Evolutionary conservation across 2,797 vertebrate genomes (phyloP).

Genomic region (Gallinago solitaria): DNA sequence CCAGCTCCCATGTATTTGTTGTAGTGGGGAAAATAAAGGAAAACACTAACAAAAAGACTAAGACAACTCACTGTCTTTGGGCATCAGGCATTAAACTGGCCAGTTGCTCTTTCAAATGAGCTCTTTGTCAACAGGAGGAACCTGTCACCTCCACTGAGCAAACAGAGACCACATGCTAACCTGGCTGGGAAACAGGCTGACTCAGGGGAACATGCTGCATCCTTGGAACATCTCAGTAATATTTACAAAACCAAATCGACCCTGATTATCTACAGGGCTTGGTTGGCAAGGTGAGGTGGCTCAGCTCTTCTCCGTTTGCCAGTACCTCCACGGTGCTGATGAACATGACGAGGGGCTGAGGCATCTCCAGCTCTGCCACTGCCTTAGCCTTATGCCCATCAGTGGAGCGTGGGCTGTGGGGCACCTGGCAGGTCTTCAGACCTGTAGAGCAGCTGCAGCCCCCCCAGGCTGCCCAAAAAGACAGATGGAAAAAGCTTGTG

Average conservation of each 20-base stretch:
- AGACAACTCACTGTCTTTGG: neutral
- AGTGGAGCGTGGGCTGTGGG: neutral
- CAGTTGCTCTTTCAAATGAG: neutral
- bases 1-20: neutral
- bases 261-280: neutral
- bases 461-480: neutral
- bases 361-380: neutral
- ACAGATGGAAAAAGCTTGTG: neutral
- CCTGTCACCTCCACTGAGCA: neutral
- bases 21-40: neutral
- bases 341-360: neutral
- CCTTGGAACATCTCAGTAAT: constrained; percentile 29
- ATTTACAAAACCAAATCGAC: constrained; percentile 5
- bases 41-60: neutral
- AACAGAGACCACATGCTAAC: constrained; percentile 16
- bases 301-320: neutral
- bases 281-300: neutral
- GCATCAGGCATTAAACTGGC: neutral
- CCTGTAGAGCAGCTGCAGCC: neutral
- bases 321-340: neutral
- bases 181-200: constrained; percentile 9
- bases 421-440: neutral
- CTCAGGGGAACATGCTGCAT: neutral
- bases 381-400: neutral
- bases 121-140: neutral